These are phyloP conservation scores for Prionailurus bengalensis DNA, from an alignment of 2,113 vertebrate species.

Conservation along the genomic window DNA sequence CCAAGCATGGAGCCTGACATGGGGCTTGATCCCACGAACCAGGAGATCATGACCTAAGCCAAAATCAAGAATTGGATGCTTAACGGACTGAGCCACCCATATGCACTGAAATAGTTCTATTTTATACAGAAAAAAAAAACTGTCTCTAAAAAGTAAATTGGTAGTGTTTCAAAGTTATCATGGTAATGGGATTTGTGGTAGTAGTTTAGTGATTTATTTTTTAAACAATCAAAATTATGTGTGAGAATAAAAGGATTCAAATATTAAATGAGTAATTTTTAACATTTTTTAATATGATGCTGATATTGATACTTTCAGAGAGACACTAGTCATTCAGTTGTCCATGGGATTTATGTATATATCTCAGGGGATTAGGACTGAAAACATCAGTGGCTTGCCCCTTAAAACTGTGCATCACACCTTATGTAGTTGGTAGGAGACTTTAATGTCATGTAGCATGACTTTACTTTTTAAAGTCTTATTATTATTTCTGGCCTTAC, in stretches of 20 bases:
- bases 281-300: neutral
- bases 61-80: too few species aligned
- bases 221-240: neutral
- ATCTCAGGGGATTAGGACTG: neutral
- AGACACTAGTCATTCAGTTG: neutral
- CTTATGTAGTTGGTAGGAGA: neutral
- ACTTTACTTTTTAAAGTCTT: neutral
- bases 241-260: neutral
- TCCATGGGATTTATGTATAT: neutral
- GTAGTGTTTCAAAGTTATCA: neutral
- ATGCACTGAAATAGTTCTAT: neutral
- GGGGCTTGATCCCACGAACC: too few species aligned
- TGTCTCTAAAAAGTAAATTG: neutral
- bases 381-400: neutral
- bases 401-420: neutral
- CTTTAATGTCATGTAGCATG: neutral
- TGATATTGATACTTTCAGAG: neutral
- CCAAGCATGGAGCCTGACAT: too few species aligned
- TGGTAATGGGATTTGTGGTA: neutral
- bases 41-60: too few species aligned
- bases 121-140: neutral
- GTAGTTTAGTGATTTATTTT: neutral
- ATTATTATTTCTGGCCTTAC: neutral
- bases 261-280: neutral
- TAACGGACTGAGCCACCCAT: too few species aligned